Conservation (phyloP, 1,140 invertebrate genomes). For the Babylonia areolata region DNA sequence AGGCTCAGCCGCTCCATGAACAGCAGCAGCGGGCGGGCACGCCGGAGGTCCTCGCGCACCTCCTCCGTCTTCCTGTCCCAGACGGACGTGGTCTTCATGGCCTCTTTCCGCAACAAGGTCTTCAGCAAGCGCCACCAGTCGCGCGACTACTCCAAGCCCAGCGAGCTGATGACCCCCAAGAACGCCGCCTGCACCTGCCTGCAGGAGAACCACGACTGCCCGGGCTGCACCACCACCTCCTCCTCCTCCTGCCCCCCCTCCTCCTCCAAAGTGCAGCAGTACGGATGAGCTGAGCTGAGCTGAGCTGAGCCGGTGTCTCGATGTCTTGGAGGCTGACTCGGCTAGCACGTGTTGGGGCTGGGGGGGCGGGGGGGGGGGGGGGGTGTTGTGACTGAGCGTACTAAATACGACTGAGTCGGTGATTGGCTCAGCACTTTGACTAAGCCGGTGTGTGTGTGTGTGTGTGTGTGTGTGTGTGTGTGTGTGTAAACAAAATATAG, state of each 20-base stretch:
- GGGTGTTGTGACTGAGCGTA: too few species aligned
- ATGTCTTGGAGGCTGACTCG: too few species aligned
- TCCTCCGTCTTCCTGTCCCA: conserved; percentile 64
- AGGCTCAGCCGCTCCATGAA: conserved; percentile 54
- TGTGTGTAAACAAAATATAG: too few species aligned
- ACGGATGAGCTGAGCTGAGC: too few species aligned
- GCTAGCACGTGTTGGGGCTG: too few species aligned
- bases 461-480: too few species aligned
- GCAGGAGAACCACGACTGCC: not conserved
- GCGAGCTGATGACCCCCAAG: not conserved
- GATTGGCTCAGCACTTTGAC: too few species aligned
- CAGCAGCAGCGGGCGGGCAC: conserved; percentile 45
- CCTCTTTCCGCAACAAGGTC: conserved; percentile 38
- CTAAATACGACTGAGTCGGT: too few species aligned
- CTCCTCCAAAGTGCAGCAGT: not conserved
- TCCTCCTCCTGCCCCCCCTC: too few species aligned
- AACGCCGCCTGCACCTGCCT: not conserved
- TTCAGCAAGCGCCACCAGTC: conserved; percentile 33
- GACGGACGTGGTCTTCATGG: conserved; percentile 57
- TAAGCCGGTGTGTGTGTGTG: too few species aligned
- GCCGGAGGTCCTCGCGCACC: conserved; percentile 51
- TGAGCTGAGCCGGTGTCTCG: too few species aligned
- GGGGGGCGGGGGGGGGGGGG: too few species aligned
- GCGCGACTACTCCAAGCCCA: conserved; percentile 24
- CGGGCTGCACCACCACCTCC: not conserved